These are phyloP conservation scores for Syrphus vitripennis DNA, from an alignment of 2,888 invertebrate species.

Conservation along the genomic window DNA sequence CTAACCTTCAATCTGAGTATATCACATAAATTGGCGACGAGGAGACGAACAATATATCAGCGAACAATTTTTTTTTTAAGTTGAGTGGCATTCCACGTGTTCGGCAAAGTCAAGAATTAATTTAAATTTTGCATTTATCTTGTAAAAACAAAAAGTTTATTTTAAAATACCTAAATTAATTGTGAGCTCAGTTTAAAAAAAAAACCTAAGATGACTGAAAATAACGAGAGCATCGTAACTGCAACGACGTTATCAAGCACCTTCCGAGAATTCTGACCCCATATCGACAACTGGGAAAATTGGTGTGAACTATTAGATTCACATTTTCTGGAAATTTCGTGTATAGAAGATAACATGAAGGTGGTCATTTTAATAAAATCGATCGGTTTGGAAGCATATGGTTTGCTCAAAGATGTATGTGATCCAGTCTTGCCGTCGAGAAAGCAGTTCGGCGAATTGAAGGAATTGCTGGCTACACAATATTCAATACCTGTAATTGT, in stretches of 20 bases:
- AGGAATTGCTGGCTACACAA: not conserved
- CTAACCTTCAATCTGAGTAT: too few relatives aligned
- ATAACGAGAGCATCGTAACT: not conserved
- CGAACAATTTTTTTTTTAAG: too few relatives aligned
- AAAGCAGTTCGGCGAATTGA: not conserved
- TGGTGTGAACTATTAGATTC: not conserved
- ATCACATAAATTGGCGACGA: too few relatives aligned
- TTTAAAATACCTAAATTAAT: too few relatives aligned
- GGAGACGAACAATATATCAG: too few relatives aligned
- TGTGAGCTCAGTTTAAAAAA: too few relatives aligned
- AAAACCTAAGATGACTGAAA: too few relatives aligned
- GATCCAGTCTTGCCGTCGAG: not conserved
- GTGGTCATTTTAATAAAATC: not conserved
- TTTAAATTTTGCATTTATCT: too few relatives aligned
- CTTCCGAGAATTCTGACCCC: not conserved
- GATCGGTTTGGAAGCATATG: not conserved
- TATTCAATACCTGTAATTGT: not conserved
- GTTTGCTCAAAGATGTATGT: not conserved
- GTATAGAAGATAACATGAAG: not conserved
- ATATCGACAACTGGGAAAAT: conserved; percentile 2
- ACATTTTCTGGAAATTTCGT: not conserved
- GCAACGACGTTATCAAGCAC: not conserved
- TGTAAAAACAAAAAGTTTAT: too few relatives aligned
- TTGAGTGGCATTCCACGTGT: too few relatives aligned
- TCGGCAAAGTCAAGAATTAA: too few relatives aligned